These are phyloP conservation scores for Papilio dardanus DNA, from an alignment of 1,140 invertebrate species.

Conservation along the genomic window DNA sequence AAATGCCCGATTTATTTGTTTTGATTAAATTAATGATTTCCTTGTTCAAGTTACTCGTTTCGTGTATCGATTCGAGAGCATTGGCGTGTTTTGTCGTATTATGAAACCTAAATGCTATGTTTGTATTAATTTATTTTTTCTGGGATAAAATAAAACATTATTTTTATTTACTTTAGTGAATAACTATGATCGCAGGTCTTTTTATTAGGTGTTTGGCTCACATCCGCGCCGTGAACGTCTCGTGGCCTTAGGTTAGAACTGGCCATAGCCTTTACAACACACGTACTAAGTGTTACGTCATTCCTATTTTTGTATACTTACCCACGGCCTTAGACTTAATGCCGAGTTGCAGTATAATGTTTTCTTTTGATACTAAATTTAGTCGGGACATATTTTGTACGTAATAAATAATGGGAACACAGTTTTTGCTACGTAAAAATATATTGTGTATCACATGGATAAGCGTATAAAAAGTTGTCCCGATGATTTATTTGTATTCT, in stretches of 20 bases:
- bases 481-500: background rate
- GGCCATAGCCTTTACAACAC: background rate
- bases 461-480: conserved; percentile 1
- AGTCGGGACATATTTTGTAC: background rate
- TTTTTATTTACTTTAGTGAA: background rate
- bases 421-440: background rate
- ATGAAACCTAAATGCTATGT: too few species aligned
- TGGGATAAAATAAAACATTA: too few species aligned
- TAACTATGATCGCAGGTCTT: background rate
- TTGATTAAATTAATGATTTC: too few species aligned
- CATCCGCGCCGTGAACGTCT: background rate
- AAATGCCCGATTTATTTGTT: background rate
- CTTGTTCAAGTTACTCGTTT: too few species aligned
- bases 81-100: too few species aligned
- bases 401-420: background rate
- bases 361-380: background rate
- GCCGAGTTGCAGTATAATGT: background rate
- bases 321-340: conserved; percentile 21
- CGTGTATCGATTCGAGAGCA: background rate
- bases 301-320: conserved; percentile 23
- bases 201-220: background rate
- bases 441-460: background rate
- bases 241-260: conserved; percentile 18
- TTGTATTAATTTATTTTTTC: too few species aligned
- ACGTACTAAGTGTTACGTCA: background rate